Base-by-base conservation (phyloP, 2,113 vertebrate species). In the Chauna torquata region DNA sequence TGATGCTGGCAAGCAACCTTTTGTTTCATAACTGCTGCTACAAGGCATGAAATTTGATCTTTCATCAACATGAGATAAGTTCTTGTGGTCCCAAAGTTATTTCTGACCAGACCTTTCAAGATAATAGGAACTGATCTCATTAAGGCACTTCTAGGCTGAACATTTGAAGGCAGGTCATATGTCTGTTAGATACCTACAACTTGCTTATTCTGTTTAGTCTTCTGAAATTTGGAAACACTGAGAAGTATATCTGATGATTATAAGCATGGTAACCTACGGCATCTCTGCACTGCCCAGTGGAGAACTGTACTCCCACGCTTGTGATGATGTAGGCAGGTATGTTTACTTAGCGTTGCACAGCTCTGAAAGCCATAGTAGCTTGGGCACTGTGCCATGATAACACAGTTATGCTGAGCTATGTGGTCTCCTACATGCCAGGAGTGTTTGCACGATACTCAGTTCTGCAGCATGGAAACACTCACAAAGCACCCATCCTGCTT, bases 11-110 rank as follows among this genome's bases (percentile, higher is more conserved):
- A 96, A 84, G 58, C 9, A 65, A 65, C 42, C 55, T 86, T 83
- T 59, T 3, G 0, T 91, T 94, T 82, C 61, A 12, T 85, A 86
- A 94, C 78, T 71, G n/a, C 49, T 82, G 82, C 89, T 44, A 45
- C 79, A 93, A 90, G 50, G 71, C 66, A 90, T 42, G 72, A 92
- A 92, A 91, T 88, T 20, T 62, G 80, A 91, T 85, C 84, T 83
- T 97, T 85, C 0, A 0, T 81, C 90, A 86, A 66, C 86, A 84
- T 22, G 59, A 90, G 65, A 82, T 64, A 32, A 86, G 72, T 49
- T 61, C 42, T 83, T 92, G 47, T 30, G 23, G 76, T 70, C 28
- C 68, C 57, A 52, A n/a, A 81, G 81, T 61, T 68, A 86, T 40
- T 95, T 82, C 66, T 83, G 54, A 68, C 47, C 57, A 88, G 45